Conservation (phyloP, 2,888 invertebrate species). For the Athetis lepigone region DNA sequence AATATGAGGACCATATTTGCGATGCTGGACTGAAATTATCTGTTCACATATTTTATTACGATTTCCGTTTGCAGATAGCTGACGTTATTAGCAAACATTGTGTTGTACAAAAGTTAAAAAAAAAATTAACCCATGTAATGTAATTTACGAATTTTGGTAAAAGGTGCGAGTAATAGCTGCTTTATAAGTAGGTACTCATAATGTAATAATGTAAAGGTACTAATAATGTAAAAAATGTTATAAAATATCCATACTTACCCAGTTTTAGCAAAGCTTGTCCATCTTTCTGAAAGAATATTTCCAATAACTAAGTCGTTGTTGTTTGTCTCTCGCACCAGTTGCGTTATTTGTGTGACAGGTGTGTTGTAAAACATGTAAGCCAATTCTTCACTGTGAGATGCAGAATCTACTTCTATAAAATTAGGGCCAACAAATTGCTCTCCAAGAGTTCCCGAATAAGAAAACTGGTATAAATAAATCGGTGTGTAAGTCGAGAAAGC, state of each 20-base stretch:
- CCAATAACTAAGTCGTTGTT: slow-evolving; percentile 72
- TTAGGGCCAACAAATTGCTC: slow-evolving; percentile 75
- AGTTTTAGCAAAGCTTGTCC: slow-evolving; percentile 84
- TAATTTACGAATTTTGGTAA: no score
- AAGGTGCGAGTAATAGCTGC: no score
- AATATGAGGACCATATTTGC: no score
- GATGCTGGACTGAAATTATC: no score
- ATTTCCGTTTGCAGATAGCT: no score
- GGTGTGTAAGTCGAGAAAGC: slow-evolving; percentile 60
- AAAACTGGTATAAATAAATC: slow-evolving; percentile 83
- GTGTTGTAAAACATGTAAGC: slow-evolving; percentile 78
- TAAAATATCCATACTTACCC: slow-evolving; percentile 71
- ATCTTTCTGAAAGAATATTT: slow-evolving; percentile 80
- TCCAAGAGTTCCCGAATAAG: slow-evolving; percentile 80
- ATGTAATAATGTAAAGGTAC: no score
- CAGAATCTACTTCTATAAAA: slow-evolving; percentile 72
- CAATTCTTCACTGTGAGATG: slow-evolving; percentile 83
- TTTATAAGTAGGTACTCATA: no score
- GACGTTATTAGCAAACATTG: no score
- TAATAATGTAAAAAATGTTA: neutral
- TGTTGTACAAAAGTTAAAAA: no score
- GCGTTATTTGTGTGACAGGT: slow-evolving; percentile 30
- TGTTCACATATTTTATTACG: no score
- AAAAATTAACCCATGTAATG: no score
- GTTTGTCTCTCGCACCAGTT: slow-evolving; percentile 35